A percentile compares a stretch with the other conserved stretches of the same genome.
Conservation (phyloP, 2,797 vertebrate genomes). For the Acropternis orthonyx region DNA sequence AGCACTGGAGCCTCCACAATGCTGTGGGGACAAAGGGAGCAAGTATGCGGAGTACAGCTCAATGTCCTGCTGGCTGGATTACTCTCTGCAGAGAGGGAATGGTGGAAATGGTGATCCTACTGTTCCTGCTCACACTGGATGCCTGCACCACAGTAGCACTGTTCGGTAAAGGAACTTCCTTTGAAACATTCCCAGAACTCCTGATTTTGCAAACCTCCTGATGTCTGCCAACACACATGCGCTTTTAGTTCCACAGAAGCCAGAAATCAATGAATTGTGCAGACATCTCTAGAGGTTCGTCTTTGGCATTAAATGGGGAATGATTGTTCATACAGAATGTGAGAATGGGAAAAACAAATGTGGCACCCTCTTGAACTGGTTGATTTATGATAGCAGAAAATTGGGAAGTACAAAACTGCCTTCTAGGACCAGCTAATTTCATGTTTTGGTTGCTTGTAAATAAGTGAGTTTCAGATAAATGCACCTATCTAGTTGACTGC, state of each 20-base stretch:
- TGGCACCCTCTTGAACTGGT: slow-evolving; percentile 42
- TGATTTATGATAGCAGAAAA: slow-evolving; percentile 63
- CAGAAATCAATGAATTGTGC: slow-evolving; percentile 55
- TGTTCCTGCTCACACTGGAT: not conserved
- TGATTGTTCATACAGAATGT: slow-evolving; percentile 50
- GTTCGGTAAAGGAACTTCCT: slow-evolving; percentile 26
- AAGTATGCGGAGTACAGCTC: not conserved
- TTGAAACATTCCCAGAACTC: slow-evolving; percentile 50
- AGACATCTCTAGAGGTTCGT: slow-evolving; percentile 51
- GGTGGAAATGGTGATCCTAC: not conserved
- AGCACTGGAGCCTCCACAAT: not conserved
- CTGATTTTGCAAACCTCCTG: slow-evolving; percentile 47
- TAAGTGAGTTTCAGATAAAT: slow-evolving; percentile 65
- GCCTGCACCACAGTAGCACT: not conserved
- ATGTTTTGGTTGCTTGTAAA: slow-evolving; percentile 65
- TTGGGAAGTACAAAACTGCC: slow-evolving; percentile 47
- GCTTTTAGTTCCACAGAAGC: slow-evolving; percentile 41
- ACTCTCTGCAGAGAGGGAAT: not conserved
- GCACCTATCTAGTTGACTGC: slow-evolving; percentile 32
- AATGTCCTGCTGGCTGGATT: not conserved
- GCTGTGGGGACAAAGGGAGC: not conserved
- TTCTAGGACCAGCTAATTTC: slow-evolving; percentile 57
- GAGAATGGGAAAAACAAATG: slow-evolving; percentile 69
- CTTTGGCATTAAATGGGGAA: slow-evolving; percentile 45
- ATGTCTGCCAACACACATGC: slow-evolving; percentile 45